phyloP scores from a whole-genome alignment of 2,113 vertebrate species.

The Labrus mixtus region DNA sequence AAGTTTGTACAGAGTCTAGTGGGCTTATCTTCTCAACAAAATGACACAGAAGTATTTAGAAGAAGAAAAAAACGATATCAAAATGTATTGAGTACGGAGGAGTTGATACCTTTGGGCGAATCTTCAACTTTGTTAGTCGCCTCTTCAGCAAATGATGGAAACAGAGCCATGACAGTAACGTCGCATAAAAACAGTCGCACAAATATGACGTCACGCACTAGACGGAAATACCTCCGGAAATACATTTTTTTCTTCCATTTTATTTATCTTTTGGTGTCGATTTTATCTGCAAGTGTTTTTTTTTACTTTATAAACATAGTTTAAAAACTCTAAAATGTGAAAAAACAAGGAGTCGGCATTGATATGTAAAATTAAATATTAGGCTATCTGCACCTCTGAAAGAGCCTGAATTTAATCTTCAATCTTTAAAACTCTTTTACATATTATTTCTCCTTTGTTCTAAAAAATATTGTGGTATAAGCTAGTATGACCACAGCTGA shows the following conservation, averaged over 20 bases:
- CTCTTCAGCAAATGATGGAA: conserved; percentile 72
- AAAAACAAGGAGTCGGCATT: too few species aligned
- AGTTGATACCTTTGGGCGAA: conserved; percentile 57
- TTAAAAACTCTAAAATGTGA: too few species aligned
- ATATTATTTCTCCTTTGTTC: too few species aligned
- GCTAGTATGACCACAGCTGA: too few species aligned
- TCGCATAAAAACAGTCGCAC: conserved; percentile 62
- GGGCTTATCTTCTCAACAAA: rapidly evolving
- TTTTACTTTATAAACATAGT: too few species aligned
- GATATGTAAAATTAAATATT: too few species aligned
- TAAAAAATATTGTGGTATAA: too few species aligned
- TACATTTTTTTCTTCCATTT: not conserved
- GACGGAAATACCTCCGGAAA: not conserved
- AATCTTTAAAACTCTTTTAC: too few species aligned
- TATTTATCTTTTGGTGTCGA: too few species aligned
- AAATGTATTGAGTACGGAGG: rapidly evolving
- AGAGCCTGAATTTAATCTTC: too few species aligned
- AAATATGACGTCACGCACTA: conserved; percentile 48
- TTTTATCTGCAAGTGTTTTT: too few species aligned
- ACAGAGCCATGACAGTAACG: conserved; percentile 65
- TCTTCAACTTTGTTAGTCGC: conserved; percentile 39
- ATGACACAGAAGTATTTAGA: not conserved
- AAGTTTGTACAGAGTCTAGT: not conserved
- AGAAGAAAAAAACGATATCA: rapidly evolving
- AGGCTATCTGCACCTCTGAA: too few species aligned